phyloP scores from a whole-genome alignment of 2,888 invertebrate genomes.

The Drosophila vallismaia region DNA sequence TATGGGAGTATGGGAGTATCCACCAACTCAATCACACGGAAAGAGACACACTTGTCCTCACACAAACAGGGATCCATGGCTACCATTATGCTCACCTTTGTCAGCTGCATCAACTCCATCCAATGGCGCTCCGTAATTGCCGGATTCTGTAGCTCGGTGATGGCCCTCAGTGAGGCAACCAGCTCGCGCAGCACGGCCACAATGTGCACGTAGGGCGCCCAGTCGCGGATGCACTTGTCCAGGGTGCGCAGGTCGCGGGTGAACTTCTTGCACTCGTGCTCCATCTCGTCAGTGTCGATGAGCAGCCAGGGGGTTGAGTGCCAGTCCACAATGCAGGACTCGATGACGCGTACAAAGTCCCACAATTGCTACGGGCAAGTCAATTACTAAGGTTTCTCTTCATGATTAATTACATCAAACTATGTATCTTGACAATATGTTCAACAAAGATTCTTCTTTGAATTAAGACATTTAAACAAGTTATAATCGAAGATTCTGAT shows the following conservation, averaged over 20 bases:
- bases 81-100: slow-evolving; percentile 87
- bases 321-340: slow-evolving; percentile 95
- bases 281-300: slow-evolving; percentile 97
- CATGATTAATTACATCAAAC: slow-evolving; percentile 2
- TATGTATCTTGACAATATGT: neutral
- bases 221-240: slow-evolving; percentile 92
- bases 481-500: neutral
- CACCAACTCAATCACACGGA: slow-evolving; percentile 50
- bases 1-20: neutral
- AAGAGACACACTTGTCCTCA: slow-evolving; percentile 23
- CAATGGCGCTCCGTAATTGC: slow-evolving; percentile 97
- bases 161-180: slow-evolving; percentile 95
- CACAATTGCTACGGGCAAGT: slow-evolving; percentile 88
- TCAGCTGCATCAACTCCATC: slow-evolving; percentile 96
- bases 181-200: slow-evolving; percentile 95
- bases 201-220: slow-evolving; percentile 91
- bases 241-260: slow-evolving; percentile 92
- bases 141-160: slow-evolving; percentile 97
- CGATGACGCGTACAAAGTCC: slow-evolving; percentile 95
- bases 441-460: neutral
- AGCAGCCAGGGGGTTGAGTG: slow-evolving; percentile 96
- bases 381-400: neutral
- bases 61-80: slow-evolving; percentile 10
- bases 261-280: slow-evolving; percentile 97
- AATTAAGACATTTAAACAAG: neutral